These are phyloP conservation scores for Pseudomugil gertrudae DNA, from an alignment of 2,797 vertebrate genomes.

Conservation along the genomic window DNA sequence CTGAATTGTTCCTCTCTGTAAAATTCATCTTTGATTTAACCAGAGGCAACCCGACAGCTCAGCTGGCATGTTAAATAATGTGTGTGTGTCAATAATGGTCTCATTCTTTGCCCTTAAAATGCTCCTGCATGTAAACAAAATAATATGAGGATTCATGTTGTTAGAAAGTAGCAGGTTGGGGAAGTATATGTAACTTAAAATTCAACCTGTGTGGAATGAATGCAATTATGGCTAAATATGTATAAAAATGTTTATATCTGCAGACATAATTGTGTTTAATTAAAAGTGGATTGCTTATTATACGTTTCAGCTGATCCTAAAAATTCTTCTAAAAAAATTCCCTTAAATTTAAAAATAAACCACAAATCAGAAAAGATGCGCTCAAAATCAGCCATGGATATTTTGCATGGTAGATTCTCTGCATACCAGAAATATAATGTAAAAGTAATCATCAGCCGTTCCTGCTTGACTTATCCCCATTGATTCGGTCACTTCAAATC, in stretches of 20 bases:
- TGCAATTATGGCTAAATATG: slow-evolving; percentile 8
- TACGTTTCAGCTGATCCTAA: slow-evolving; percentile 6
- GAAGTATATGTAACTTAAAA: slow-evolving; percentile 11
- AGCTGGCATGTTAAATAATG: not conserved
- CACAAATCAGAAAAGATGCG: slow-evolving; percentile 30
- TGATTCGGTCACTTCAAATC: slow-evolving; percentile 11
- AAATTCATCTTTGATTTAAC: not conserved
- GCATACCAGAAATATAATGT: slow-evolving; percentile 35
- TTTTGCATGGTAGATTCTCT: slow-evolving; percentile 14
- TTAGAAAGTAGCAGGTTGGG: slow-evolving; percentile 13
- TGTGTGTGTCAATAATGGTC: not conserved
- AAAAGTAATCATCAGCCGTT: slow-evolving; percentile 29
- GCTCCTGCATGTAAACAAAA: not conserved
- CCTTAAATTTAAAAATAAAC: slow-evolving; percentile 27
- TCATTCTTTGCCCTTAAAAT: not conserved
- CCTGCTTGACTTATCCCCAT: slow-evolving; percentile 11
- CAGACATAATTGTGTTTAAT: not conserved
- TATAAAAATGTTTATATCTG: slow-evolving; percentile 7
- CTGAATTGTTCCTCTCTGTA: not conserved
- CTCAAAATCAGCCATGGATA: slow-evolving; percentile 22
- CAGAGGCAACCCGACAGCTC: not conserved
- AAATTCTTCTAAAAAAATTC: slow-evolving; percentile 14
- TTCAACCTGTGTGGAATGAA: slow-evolving; percentile 1
- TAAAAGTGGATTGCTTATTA: slow-evolving; percentile 8
- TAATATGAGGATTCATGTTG: not conserved